Evolutionary conservation across 1,140 invertebrate species (phyloP).

Genomic region (Atta texana): DNA sequence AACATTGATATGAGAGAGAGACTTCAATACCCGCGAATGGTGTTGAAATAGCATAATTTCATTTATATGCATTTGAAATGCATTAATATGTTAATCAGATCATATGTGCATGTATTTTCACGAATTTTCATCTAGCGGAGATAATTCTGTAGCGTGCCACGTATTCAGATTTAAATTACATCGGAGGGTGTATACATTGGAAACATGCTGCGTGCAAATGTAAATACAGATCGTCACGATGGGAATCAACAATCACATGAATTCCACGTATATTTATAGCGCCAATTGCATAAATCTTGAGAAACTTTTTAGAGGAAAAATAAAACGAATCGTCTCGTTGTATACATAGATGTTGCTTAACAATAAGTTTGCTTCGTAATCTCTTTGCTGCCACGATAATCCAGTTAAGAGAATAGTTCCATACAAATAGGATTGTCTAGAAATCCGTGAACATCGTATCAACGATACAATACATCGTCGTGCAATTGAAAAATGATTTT

Average conservation of each 20-base stretch:
- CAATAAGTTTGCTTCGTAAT: conserved; percentile 41
- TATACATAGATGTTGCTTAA: conserved; percentile 8
- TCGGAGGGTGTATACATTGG: background rate
- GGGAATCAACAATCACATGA: conserved; percentile 10
- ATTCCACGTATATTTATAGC: background rate
- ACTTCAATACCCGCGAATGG: background rate
- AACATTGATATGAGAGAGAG: background rate
- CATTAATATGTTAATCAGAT: conserved; percentile 45
- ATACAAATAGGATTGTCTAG: conserved; percentile 50
- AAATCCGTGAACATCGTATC: background rate
- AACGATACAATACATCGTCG: background rate
- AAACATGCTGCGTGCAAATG: background rate
- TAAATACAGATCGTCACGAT: background rate
- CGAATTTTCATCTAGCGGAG: conserved; percentile 1
- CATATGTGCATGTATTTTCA: background rate
- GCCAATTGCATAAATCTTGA: background rate
- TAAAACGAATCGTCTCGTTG: background rate
- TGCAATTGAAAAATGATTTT: background rate
- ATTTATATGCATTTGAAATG: background rate
- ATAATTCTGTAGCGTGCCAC: conserved; percentile 5
- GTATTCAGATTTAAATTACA: conserved; percentile 19
- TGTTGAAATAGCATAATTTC: conserved; percentile 28
- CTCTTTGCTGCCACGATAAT: conserved; percentile 34
- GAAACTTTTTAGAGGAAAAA: background rate
- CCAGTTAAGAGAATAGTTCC: conserved; percentile 47